phyloP scores from a whole-genome alignment of 2,797 vertebrate genomes.

The Sparidentex hasta region DNA sequence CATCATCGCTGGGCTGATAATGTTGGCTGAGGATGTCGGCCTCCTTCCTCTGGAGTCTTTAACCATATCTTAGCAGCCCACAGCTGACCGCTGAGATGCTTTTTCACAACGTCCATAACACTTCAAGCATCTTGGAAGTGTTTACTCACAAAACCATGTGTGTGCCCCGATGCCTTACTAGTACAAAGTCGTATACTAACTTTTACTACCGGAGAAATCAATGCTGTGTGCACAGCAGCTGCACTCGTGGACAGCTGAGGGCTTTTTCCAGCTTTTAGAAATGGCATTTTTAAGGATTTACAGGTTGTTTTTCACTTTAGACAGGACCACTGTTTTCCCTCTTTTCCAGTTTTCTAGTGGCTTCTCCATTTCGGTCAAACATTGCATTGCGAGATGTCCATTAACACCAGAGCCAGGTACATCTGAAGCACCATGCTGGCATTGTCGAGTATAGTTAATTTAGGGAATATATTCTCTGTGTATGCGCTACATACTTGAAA shows the following conservation, averaged over 20 bases:
- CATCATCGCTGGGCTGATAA: constrained; percentile 59
- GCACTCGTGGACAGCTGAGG: not conserved
- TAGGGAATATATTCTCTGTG: not conserved
- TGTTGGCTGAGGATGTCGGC: constrained; percentile 46
- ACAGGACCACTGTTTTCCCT: not conserved
- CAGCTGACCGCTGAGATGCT: constrained; percentile 32
- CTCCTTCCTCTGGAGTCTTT: constrained; percentile 40
- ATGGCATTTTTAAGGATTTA: not conserved
- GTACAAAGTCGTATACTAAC: not conserved
- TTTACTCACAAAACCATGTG: constrained; percentile 7
- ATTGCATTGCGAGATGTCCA: not conserved
- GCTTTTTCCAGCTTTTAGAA: not conserved
- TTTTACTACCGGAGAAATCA: not conserved
- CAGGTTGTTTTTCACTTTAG: not conserved
- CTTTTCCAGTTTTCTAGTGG: not conserved
- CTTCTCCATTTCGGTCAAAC: not conserved
- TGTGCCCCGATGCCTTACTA: not conserved
- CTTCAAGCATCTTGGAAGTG: constrained; percentile 1
- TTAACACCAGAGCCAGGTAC: constrained; percentile 19
- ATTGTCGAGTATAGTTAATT: constrained; percentile 15
- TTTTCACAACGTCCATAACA: constrained; percentile 11
- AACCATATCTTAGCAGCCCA: constrained; percentile 33
- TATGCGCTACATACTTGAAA: constrained; percentile 20
- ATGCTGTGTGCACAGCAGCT: not conserved
- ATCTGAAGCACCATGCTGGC: not conserved